phyloP scores from a whole-genome alignment of 1,140 invertebrate species.

The Muscidifurax raptorellus region DNA sequence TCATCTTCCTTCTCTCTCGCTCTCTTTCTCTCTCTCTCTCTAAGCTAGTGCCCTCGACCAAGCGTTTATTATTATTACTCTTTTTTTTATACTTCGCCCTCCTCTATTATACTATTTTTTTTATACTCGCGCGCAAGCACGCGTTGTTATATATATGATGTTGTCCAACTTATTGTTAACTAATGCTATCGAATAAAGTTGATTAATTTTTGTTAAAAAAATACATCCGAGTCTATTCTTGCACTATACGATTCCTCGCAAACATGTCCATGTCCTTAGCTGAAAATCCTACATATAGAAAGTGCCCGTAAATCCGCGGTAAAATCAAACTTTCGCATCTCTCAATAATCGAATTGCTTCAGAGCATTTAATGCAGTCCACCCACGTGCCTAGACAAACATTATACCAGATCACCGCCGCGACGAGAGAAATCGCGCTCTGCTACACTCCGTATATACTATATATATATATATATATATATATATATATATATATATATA shows the following conservation, averaged over 20 bases:
- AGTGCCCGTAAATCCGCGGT: constrained; percentile 13
- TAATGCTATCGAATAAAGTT: constrained; percentile 54
- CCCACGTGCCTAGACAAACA: background rate
- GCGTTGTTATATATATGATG: constrained; percentile 41
- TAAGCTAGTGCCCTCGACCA: constrained; percentile 6
- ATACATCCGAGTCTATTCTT: background rate
- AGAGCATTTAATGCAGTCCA: background rate
- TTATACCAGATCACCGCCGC: too few relatives aligned
- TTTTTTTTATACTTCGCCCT: constrained; percentile 4
- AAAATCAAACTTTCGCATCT: constrained; percentile 5
- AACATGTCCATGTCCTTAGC: too few relatives aligned
- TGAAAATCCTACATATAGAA: too few relatives aligned
- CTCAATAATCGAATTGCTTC: background rate
- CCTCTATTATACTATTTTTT: constrained; percentile 8
- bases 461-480: too few relatives aligned
- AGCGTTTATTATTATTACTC: constrained; percentile 7
- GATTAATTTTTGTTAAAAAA: constrained; percentile 54
- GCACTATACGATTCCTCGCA: too few relatives aligned
- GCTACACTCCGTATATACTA: background rate
- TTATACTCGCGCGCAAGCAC: constrained; percentile 36
- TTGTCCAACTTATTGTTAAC: constrained; percentile 52
- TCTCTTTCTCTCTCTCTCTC: background rate
- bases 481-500: too few relatives aligned
- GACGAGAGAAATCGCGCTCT: background rate
- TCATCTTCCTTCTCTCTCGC: background rate